Evolutionary conservation across 2,797 vertebrate genomes (phyloP), one percentile per base, ranked within the genome.

Genomic region (Gouania willdenowi): DNA sequence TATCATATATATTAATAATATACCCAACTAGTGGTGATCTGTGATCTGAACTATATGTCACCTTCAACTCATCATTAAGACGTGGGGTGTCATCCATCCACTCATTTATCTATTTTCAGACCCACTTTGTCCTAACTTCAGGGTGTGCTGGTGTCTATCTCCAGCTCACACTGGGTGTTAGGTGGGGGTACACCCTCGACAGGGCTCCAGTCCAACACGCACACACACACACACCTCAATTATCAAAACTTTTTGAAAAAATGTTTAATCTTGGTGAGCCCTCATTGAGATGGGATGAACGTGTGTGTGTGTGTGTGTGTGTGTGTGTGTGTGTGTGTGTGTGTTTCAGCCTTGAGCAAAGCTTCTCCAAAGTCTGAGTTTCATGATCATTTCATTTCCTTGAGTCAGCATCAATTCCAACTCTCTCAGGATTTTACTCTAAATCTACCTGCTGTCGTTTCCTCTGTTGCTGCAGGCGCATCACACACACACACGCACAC

Each of bases 361-460:
- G 56, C 66, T 55, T 45, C 48, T 54, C 39, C 37, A 38, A 34
- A 54, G 46, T 46, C 24, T 28, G 42, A 69, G 41, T 70, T 77
- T 66, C 66, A 64, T 44, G 75, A 11, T 13, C 59, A 59, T 77
- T 79, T 71, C 65, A 75, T 79, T 79, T 79, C 71, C 63, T 77
- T 47, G 70, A 71, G 75, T 78, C 71, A 70, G 65, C 69, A 80
- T 68, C 47, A 71, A 62, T 71, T 78, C 66, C 50, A 52, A 53
- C 32, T 56, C 76, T 77, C 66, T 12, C 13, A 79, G 75, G 78
- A 72, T 72, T 69, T 73, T 78, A 41, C 42, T 73, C 68, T 42
- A n/a, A n/a, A 71, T 71, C 76, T 77, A 56, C 57, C 68, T 81
- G 53, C 66, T 41, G 53, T 58, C 43, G 16, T 64, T 71, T 69